Evolutionary conservation across 2,797 vertebrate genomes (phyloP).

Genomic region (Pantherophis vulpinus): DNA sequence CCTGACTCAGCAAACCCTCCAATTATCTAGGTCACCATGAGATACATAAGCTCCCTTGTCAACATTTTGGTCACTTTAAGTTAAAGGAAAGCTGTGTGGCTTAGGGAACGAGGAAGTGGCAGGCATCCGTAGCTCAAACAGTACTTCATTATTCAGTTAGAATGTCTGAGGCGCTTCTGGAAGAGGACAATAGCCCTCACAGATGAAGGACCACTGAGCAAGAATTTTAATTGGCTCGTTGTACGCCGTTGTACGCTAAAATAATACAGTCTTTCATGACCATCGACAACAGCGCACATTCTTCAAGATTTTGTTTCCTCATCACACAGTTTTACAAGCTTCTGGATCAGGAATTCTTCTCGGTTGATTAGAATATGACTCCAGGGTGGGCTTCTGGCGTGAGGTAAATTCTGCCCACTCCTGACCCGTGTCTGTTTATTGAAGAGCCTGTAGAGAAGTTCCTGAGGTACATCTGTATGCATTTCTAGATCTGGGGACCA

Average conservation of each 20-base stretch:
- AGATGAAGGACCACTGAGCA: fast-evolving
- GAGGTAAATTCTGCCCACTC: neutral
- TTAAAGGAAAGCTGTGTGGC: neutral
- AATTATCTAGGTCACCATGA: neutral
- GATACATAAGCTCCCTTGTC: conserved; percentile 15
- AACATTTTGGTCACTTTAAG: neutral
- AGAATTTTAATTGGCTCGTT: conserved; percentile 19
- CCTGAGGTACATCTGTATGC: neutral
- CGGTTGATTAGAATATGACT: neutral
- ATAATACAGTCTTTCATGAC: neutral
- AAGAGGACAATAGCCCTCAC: neutral
- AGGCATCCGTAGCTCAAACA: neutral
- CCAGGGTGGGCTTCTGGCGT: neutral
- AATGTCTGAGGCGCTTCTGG: neutral
- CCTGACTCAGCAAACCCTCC: conserved; percentile 7
- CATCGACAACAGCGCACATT: conserved; percentile 3
- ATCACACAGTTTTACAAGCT: neutral
- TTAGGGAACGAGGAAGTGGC: neutral
- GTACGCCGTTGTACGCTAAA: neutral
- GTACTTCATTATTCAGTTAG: neutral
- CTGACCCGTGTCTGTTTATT: neutral
- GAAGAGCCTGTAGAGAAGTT: neutral
- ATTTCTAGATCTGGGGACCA: neutral
- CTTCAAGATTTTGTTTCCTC: neutral
- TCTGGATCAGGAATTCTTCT: neutral